Evolutionary conservation across 2,888 invertebrate genomes (phyloP).

Genomic region (Nemotelus nigrinus): DNA sequence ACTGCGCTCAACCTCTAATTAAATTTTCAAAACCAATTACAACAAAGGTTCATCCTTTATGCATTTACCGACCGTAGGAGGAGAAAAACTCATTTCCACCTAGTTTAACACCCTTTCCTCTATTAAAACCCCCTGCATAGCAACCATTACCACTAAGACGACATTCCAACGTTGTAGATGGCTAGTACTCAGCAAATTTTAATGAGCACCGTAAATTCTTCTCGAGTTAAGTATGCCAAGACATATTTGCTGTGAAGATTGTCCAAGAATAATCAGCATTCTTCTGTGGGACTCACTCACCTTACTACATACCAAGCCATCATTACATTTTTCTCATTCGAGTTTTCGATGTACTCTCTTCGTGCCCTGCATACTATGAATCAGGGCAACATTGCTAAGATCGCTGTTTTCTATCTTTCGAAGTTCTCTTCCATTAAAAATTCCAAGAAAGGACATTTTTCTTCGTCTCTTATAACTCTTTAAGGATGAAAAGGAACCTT

Average conservation of each 20-base stretch:
- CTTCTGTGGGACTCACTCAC: background rate
- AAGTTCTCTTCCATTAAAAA: background rate
- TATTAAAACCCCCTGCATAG: no score
- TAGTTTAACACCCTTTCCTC: no score
- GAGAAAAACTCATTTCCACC: constrained; percentile 4
- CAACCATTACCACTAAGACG: no score
- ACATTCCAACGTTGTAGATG: no score
- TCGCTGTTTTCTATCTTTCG: background rate
- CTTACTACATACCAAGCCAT: background rate
- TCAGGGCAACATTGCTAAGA: background rate
- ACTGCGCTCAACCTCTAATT: background rate
- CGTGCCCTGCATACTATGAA: background rate
- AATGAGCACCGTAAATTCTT: constrained; percentile 21
- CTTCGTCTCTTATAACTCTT: constrained; percentile 8
- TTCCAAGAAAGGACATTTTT: background rate
- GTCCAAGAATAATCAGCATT: constrained; percentile 17
- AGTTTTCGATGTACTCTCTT: background rate
- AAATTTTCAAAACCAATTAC: constrained; percentile 13
- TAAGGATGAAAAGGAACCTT: constrained; percentile 3
- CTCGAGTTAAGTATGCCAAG: constrained; percentile 9
- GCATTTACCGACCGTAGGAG: background rate
- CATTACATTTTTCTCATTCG: background rate
- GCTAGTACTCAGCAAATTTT: constrained; percentile 13
- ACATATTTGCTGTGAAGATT: constrained; percentile 1
- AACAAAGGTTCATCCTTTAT: background rate